These are phyloP conservation scores for Alligator sinensis DNA, from an alignment of 2,113 vertebrate species.

Conservation along the genomic window DNA sequence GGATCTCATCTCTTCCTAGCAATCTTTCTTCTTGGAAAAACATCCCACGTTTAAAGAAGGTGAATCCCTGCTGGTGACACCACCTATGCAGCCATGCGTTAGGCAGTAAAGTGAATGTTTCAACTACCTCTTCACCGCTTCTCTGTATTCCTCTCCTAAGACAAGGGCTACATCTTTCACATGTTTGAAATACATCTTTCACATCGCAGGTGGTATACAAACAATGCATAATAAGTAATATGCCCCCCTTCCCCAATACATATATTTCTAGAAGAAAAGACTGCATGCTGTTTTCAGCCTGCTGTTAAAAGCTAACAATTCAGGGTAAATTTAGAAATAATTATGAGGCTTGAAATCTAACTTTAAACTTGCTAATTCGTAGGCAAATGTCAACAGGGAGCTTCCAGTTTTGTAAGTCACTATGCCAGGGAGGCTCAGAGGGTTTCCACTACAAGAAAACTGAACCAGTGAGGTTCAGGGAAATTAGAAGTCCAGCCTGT, in stretches of 20 bases:
- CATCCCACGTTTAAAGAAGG: too few relatives aligned
- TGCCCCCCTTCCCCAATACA: not conserved
- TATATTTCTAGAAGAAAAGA: not conserved
- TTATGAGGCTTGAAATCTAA: not conserved
- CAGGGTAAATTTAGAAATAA: not conserved
- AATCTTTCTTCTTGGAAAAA: too few relatives aligned
- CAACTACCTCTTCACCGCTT: not conserved
- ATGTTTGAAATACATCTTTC: not conserved
- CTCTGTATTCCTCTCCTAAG: not conserved
- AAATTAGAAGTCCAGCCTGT: not conserved
- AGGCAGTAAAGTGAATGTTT: not conserved
- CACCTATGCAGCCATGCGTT: too few relatives aligned
- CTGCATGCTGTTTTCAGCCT: not conserved
- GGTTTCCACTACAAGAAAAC: not conserved
- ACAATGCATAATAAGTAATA: not conserved
- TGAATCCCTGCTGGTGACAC: too few relatives aligned
- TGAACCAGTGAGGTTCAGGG: not conserved
- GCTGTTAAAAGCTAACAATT: not conserved
- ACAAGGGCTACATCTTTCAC: not conserved
- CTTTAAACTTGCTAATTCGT: not conserved
- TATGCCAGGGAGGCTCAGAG: not conserved
- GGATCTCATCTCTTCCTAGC: too few relatives aligned
- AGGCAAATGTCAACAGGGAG: not conserved
- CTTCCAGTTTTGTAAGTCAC: not conserved
- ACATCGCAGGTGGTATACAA: not conserved